Evolutionary conservation across 2,797 vertebrate species (phyloP).

Genomic region (Cheracebus regulus): DNA sequence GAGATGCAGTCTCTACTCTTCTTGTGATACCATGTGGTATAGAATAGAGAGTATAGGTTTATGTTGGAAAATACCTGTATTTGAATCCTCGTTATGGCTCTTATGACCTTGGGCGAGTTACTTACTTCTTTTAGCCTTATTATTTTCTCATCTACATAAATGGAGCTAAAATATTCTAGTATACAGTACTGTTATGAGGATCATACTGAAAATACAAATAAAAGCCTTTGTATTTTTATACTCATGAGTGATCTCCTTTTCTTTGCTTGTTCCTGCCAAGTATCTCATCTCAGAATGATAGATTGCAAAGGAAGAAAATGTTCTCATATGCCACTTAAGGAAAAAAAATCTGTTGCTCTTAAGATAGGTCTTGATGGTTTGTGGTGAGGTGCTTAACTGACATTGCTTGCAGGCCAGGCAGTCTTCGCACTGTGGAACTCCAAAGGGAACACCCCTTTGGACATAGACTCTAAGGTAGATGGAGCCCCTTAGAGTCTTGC

Average conservation of each 20-base stretch:
- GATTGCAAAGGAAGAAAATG: constrained; percentile 1
- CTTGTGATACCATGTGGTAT: neutral
- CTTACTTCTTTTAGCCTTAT: constrained; percentile 29
- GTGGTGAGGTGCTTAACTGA: neutral
- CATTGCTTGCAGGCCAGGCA: neutral
- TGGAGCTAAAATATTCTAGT: neutral
- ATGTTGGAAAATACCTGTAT: neutral
- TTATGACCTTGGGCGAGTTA: neutral
- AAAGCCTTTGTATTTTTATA: constrained; percentile 23
- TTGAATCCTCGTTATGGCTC: neutral
- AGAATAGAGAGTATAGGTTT: neutral
- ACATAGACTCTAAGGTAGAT: neutral
- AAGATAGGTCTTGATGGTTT: constrained; percentile 32
- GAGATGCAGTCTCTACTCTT: neutral
- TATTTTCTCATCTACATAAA: constrained; percentile 30
- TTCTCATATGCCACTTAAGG: neutral
- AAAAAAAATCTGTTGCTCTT: neutral
- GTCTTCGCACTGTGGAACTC: neutral
- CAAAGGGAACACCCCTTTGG: neutral
- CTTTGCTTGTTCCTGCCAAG: neutral
- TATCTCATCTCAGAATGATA: constrained; percentile 3
- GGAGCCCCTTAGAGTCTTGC: neutral
- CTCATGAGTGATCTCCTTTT: constrained; percentile 16
- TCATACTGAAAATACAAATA: neutral
- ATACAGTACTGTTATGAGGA: neutral